Evolutionary conservation across 2,888 invertebrate species (phyloP), one percentile per base, ranked within the genome.

Genomic region (Creontiades dilutus): DNA sequence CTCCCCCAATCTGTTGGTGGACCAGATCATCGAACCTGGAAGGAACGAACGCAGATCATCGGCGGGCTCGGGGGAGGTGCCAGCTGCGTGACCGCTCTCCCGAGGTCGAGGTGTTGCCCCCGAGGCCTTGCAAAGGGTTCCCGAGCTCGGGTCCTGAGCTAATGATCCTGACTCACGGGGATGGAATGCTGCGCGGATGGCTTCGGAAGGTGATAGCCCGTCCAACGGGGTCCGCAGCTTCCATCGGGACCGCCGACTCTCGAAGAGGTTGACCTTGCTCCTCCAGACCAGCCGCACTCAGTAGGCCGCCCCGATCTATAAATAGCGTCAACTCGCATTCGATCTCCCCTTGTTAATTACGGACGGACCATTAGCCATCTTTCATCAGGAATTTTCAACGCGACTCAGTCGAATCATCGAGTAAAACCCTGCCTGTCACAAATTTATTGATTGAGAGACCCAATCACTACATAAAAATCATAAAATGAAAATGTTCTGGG

Each of bases 261-360:
- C 61, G 37, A 75, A 82, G 48, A 47, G 46, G 47, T n/a, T 86
- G 86, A 75, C 86, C 86, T 86, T 86, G 86, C 86, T 47, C 86
- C 19, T 75, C 47, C 68, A 37, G 23, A 23, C 68, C 27, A 23
- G 68, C 68, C n/a, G 4, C 78, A 19, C 78, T 78, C 47, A 78
- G 78, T 46, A 78, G 46, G 78, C 46, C 78, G 78, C 27, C 14
- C 68, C 23, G 9, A 19, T 57, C 23, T 68, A 68, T 68, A 68
- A 23, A 68, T 68, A 68, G 68, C 68, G 16, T n/a, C 37, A 14
- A 52, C 5, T 16, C 16, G 52, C 48, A 13, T 7, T 16, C 52
- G 11, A 52, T 12, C 52, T 52, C 52, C 11, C 11, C 52, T 7
- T 52, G 37, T 37, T 37, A 37, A 37, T 37, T 37, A 37, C 7